Conservation (phyloP, 1,140 invertebrate species). For the Drosophila baimaii region DNA sequence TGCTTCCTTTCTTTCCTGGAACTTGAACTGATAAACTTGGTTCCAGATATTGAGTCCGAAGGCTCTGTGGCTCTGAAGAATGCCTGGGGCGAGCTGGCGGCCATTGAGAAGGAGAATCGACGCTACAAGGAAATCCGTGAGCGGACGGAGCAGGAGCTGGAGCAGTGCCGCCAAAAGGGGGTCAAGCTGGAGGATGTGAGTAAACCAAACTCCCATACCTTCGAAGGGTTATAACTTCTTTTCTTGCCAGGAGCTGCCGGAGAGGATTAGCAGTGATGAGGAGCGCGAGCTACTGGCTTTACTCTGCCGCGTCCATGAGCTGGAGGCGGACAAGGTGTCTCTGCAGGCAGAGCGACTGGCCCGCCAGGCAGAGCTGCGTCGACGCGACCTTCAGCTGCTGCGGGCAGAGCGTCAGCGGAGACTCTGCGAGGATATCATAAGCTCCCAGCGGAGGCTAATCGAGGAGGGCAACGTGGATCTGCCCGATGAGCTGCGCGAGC, state of each 20-base stretch:
- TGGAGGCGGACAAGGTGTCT: conserved; percentile 95
- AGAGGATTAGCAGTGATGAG: conserved; percentile 92
- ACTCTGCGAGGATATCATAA: conserved; percentile 96
- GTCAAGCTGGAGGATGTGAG: conserved; percentile 92
- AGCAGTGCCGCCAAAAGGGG: conserved; percentile 89
- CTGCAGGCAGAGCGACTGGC: conserved; percentile 93
- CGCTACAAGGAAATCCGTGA: conserved; percentile 90
- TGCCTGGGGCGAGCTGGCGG: conserved; percentile 92
- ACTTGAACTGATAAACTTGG: too few relatives aligned
- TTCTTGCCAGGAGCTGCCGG: conserved; percentile 89
- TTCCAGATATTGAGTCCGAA: conserved; percentile 85
- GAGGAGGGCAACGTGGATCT: conserved; percentile 89
- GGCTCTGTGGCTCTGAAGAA: conserved; percentile 91
- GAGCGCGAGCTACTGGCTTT: conserved; percentile 93
- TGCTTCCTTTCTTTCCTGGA: too few relatives aligned
- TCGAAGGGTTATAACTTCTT: neutral
- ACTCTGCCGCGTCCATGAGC: conserved; percentile 94
- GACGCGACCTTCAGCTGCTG: conserved; percentile 92
- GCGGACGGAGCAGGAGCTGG: conserved; percentile 91
- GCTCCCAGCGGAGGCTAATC: conserved; percentile 92
- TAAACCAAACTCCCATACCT: neutral
- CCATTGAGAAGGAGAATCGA: conserved; percentile 93
- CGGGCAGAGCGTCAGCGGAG: conserved; percentile 93
- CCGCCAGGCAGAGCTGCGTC: conserved; percentile 92
- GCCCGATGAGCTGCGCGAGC: conserved; percentile 91